Evolutionary conservation across 2,113 vertebrate species (phyloP).

Genomic region (Rattus rattus): DNA sequence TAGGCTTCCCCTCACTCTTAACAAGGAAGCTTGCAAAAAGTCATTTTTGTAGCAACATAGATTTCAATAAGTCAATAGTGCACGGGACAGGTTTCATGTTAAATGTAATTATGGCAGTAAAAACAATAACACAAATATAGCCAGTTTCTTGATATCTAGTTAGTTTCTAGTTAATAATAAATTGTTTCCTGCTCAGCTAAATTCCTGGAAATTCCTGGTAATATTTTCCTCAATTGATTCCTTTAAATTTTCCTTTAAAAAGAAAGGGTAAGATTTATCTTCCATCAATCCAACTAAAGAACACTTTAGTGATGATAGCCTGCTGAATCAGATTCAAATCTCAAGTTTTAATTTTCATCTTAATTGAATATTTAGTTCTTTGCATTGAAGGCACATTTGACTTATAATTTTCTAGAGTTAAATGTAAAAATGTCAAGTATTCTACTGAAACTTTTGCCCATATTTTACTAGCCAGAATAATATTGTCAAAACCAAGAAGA

Average conservation of each 20-base stretch:
- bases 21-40: background rate
- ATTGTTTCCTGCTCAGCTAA: background rate
- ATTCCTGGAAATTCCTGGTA: background rate
- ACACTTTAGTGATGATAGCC: background rate
- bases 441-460: background rate
- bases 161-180: background rate
- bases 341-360: background rate
- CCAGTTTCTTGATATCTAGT: background rate
- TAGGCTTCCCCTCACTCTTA: background rate
- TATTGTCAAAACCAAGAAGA: background rate
- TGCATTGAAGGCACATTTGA: background rate
- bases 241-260: background rate
- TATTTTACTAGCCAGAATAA: background rate
- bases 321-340: background rate
- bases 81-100: background rate
- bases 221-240: background rate
- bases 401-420: background rate
- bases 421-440: background rate
- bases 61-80: no score
- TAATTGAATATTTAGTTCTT: background rate
- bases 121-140: background rate
- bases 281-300: background rate
- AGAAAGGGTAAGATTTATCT: background rate
- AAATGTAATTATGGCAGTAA: background rate
- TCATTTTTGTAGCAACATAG: no score